These are phyloP conservation scores for Eurytoma adleriae DNA, from an alignment of 2,888 invertebrate genomes.

Conservation along the genomic window DNA sequence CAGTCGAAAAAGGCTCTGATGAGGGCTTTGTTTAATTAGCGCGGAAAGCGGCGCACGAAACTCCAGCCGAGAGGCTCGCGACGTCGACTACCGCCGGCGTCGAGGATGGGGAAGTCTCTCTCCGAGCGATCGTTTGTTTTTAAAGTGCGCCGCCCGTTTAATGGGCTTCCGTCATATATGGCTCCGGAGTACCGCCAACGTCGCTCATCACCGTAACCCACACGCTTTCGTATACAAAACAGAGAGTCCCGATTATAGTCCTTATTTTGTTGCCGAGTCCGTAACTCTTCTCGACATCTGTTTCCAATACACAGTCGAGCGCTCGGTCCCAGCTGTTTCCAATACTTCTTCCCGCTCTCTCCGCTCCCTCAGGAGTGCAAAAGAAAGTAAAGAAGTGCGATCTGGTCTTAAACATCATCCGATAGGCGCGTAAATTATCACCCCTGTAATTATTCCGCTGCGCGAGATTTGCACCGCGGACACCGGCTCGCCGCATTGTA, in stretches of 20 bases:
- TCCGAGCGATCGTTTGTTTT: conserved; percentile 31
- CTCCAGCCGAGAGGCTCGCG: neutral
- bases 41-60: conserved; percentile 32
- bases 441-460: neutral
- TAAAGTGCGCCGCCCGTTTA: conserved; percentile 55
- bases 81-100: neutral
- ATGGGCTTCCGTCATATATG: conserved; percentile 49
- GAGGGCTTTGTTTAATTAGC: conserved; percentile 60
- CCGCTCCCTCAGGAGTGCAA: too few species aligned
- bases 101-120: conserved; percentile 38
- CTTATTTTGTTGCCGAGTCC: too few species aligned
- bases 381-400: too few species aligned
- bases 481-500: neutral
- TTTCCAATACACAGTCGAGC: too few species aligned
- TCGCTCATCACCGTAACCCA: neutral
- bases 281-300: too few species aligned
- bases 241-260: too few species aligned
- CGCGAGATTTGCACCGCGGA: neutral
- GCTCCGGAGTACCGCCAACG: conserved; percentile 8
- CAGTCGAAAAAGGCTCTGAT: conserved; percentile 44
- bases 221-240: too few species aligned
- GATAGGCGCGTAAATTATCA: conserved; percentile 4
- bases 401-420: too few species aligned
- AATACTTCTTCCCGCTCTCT: too few species aligned
- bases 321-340: too few species aligned